phyloP scores from a whole-genome alignment of 92 coral and sea anemone species.

The Zoanthus sociatus region DNA sequence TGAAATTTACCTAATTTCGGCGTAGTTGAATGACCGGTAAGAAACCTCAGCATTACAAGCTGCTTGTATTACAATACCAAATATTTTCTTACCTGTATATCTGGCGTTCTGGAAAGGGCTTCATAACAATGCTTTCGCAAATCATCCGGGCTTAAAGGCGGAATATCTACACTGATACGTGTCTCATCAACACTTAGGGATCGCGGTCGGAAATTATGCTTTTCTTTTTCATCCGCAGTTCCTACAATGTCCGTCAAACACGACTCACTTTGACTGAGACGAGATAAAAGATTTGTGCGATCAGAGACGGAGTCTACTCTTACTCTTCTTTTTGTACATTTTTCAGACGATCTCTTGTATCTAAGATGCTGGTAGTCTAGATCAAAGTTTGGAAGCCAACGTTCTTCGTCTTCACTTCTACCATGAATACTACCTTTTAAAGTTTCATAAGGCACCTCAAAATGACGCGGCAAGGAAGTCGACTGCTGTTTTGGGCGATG shows the following conservation, averaged over 20 bases:
- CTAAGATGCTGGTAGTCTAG: constrained; percentile 29
- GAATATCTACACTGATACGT: background rate
- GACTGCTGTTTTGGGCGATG: constrained; percentile 17
- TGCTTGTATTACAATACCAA: background rate
- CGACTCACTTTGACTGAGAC: constrained; percentile 32
- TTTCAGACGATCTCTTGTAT: background rate
- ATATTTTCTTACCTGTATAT: constrained; percentile 1
- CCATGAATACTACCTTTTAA: background rate
- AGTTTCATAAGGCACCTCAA: constrained; percentile 26
- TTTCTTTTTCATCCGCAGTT: background rate
- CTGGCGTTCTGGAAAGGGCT: constrained; percentile 24
- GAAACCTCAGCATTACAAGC: background rate
- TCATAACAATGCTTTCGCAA: constrained; percentile 6
- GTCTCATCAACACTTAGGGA: constrained; percentile 31
- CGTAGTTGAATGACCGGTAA: too few relatives aligned
- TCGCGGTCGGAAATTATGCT: background rate
- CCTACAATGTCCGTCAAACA: background rate
- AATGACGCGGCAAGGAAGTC: background rate
- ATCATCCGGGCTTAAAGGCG: constrained; percentile 32
- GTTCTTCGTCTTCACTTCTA: background rate
- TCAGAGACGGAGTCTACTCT: constrained; percentile 34
- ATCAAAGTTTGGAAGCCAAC: background rate
- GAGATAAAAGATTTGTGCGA: background rate
- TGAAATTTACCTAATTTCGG: too few relatives aligned
- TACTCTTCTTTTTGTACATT: background rate